Evolutionary conservation across 2,797 vertebrate species (phyloP), one percentile per base, ranked within the genome.

Genomic region (Sitta carolinensis): DNA sequence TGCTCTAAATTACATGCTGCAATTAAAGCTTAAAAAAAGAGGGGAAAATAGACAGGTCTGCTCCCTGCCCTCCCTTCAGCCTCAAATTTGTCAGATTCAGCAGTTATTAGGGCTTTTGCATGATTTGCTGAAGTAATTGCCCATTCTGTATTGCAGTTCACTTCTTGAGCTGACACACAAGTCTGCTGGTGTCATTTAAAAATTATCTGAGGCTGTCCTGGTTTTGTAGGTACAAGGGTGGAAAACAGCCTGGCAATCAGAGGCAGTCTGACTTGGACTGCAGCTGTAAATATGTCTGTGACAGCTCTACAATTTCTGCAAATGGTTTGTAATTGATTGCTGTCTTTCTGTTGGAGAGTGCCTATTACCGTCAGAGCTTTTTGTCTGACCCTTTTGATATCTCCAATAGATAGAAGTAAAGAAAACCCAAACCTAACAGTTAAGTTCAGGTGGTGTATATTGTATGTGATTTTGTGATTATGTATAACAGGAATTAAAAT

Each of bases 331-430:
- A 98, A 98, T 97, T 97, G 97, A 97, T 97, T 94, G 96, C 96
- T 94, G 80, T 96, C 94, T 95, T 89, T 97, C 91, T 96, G 85
- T 59, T 94, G 80, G 73, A 97, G 96, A 90, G 97, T 97, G 87
- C 97, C 97, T 97, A 98, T 98, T 98, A 98, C 94, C 96, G 97
- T 97, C 97, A 98, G 51, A 64, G 94, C 88, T 93, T 97, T 98
- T 97, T 97, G 95, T 97, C 86, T 88, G 89, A 96, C 94, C 95
- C 77, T 92, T 92, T 96, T 95, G 95, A 81, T 97, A 91, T 90
- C 87, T 86, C 55, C 81, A 62, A 9, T 29, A 88, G 50, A 91
- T 40, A 92, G 74, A 84, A 75, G 59, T 79, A 16, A 78, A 85
- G 82, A 87, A 73, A 38, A 14, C 1, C 18, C 61, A 87, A 84